phyloP scores from a whole-genome alignment of 2,888 invertebrate species.

The Adelognathus sp. region DNA sequence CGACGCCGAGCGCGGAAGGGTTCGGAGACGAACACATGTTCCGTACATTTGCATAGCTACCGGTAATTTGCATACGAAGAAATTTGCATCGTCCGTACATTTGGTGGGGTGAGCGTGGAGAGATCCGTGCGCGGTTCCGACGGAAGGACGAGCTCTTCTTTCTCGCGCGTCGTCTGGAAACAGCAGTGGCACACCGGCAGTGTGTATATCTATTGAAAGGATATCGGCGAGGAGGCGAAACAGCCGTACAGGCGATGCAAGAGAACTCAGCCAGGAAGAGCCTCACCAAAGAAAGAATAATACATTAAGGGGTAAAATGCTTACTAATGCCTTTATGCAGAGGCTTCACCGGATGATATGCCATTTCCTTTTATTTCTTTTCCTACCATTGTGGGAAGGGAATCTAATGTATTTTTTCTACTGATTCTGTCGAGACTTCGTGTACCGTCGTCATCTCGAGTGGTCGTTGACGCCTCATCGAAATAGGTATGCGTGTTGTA shows the following conservation, averaged over 20 bases:
- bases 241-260: conserved; percentile 39
- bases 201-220: conserved; percentile 71
- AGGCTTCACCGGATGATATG: conserved; percentile 70
- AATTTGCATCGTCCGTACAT: conserved; percentile 80
- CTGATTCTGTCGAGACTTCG: conserved; percentile 46
- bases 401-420: conserved; percentile 72
- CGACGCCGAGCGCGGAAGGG: conserved; percentile 72
- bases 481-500: conserved; percentile 8
- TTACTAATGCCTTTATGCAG: conserved; percentile 77
- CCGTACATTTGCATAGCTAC: conserved; percentile 77
- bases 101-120: conserved; percentile 60
- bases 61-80: conserved; percentile 78
- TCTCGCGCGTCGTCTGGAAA: conserved; percentile 51
- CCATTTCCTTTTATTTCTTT: conserved; percentile 72
- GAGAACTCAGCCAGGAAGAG: conserved; percentile 43
- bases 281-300: conserved; percentile 75
- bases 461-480: conserved; percentile 32
- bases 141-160: conserved; percentile 55
- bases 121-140: conserved; percentile 54
- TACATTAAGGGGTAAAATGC: conserved; percentile 79
- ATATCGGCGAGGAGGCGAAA: conserved; percentile 68
- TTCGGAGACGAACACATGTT: conserved; percentile 79
- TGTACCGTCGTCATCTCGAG: conserved; percentile 58
- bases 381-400: conserved; percentile 68
- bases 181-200: not conserved